Percentiles rank a stretch among this genome's conserved stretches.
Evolutionary conservation across 2,888 invertebrate genomes (phyloP).

Genomic region (Ditula angustiorana): DNA sequence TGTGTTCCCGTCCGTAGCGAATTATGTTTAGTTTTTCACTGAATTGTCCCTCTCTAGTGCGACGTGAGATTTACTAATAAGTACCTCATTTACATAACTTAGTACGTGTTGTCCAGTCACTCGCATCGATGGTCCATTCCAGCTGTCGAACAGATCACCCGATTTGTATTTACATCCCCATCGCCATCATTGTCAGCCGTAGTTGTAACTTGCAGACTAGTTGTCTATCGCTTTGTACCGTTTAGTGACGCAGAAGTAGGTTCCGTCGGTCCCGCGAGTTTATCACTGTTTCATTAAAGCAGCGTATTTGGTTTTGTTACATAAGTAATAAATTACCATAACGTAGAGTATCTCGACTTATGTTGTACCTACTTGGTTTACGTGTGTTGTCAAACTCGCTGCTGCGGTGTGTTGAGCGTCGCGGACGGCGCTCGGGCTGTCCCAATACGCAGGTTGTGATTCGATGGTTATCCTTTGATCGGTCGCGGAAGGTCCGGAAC

Average conservation of each 20-base stretch:
- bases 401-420: slow-evolving; percentile 51
- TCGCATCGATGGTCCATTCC: slow-evolving; percentile 66
- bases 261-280: slow-evolving; percentile 69
- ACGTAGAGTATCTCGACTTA: slow-evolving; percentile 67
- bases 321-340: slow-evolving; percentile 74
- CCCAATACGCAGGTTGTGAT: slow-evolving; percentile 59
- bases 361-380: slow-evolving; percentile 45
- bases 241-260: slow-evolving; percentile 66
- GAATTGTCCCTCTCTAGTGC: slow-evolving; percentile 53
- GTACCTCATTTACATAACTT: slow-evolving; percentile 48
- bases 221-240: slow-evolving; percentile 69
- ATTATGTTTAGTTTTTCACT: slow-evolving; percentile 61
- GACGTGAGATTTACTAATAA: slow-evolving; percentile 50
- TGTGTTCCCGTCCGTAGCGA: slow-evolving; percentile 83
- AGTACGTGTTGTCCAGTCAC: slow-evolving; percentile 41
- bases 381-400: slow-evolving; percentile 45
- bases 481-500: neutral
- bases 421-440: slow-evolving; percentile 40
- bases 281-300: slow-evolving; percentile 62
- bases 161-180: slow-evolving; percentile 58
- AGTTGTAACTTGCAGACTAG: slow-evolving; percentile 63
- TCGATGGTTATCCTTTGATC: slow-evolving; percentile 39
- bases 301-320: slow-evolving; percentile 65
- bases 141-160: slow-evolving; percentile 65
- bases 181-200: slow-evolving; percentile 59